Evolutionary conservation across 2,888 invertebrate species (phyloP).

Genomic region (Cremastinae sp.): DNA sequence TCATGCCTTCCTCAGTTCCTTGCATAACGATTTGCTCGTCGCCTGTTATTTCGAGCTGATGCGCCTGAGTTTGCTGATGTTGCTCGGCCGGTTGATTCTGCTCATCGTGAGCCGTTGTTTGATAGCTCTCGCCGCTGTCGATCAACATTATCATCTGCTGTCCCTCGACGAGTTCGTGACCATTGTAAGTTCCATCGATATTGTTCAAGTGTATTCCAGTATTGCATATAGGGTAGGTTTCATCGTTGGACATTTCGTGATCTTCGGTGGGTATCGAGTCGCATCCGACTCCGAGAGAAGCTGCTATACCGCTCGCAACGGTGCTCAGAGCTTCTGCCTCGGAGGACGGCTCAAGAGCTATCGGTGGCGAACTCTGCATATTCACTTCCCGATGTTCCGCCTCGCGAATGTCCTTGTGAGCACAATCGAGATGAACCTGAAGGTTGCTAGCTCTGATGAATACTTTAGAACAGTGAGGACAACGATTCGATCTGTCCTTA

Average conservation of each 20-base stretch:
- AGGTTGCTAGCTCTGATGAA: constrained; percentile 87
- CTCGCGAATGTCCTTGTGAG: constrained; percentile 70
- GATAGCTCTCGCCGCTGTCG: constrained; percentile 71
- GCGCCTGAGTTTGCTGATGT: constrained; percentile 69
- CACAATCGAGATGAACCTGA: constrained; percentile 80
- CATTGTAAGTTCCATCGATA: constrained; percentile 72
- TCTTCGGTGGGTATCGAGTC: constrained; percentile 83
- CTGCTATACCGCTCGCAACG: constrained; percentile 83
- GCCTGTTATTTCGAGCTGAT: constrained; percentile 72
- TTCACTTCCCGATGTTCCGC: constrained; percentile 48
- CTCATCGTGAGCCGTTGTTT: constrained; percentile 69
- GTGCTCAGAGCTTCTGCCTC: constrained; percentile 82
- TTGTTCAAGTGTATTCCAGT: constrained; percentile 66
- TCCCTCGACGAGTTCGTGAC: constrained; percentile 78
- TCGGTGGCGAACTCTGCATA: constrained; percentile 58
- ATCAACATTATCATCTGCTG: constrained; percentile 78
- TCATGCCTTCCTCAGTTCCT: constrained; percentile 75
- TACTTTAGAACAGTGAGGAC: constrained; percentile 88
- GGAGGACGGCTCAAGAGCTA: constrained; percentile 80
- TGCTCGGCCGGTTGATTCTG: constrained; percentile 1
- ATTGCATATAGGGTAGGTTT: constrained; percentile 67
- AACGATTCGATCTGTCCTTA: constrained; percentile 80
- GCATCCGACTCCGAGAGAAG: constrained; percentile 82
- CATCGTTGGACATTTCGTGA: constrained; percentile 73
- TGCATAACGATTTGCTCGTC: constrained; percentile 76